A percentile compares a stretch with the other conserved stretches of the same genome.
Evolutionary conservation across 2,888 invertebrate genomes (phyloP).

Genomic region (Uropetala carovei): DNA sequence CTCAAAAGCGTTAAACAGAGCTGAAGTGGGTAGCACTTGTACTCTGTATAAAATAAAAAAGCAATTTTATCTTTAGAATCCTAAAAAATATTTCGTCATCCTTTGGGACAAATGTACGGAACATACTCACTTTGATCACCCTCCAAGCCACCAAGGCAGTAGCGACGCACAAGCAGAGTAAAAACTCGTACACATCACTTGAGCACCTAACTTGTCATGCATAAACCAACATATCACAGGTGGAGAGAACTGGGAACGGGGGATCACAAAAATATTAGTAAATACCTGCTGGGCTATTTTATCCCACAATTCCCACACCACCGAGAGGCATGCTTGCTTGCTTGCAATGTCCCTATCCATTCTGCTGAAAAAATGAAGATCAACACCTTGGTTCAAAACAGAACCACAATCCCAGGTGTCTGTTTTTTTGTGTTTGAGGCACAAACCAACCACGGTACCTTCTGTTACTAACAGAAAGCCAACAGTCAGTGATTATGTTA

Average conservation of each 20-base stretch:
- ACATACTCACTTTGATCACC: slow-evolving; percentile 51
- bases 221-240: slow-evolving; percentile 64
- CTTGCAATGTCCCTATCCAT: slow-evolving; percentile 44
- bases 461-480: not conserved
- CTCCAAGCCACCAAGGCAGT: slow-evolving; percentile 57
- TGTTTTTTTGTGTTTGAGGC: slow-evolving; percentile 36
- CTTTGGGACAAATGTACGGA: slow-evolving; percentile 58
- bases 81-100: slow-evolving; percentile 62
- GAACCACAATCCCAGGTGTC: slow-evolving; percentile 34
- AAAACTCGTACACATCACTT: slow-evolving; percentile 60
- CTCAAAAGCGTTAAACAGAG: slow-evolving; percentile 64
- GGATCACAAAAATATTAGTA: slow-evolving; percentile 64
- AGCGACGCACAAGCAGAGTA: slow-evolving; percentile 57
- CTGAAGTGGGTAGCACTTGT: slow-evolving; percentile 63
- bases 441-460: slow-evolving; percentile 27
- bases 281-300: slow-evolving; percentile 53
- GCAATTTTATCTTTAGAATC: slow-evolving; percentile 58
- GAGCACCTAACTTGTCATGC: slow-evolving; percentile 62
- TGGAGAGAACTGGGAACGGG: slow-evolving; percentile 47
- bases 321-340: slow-evolving; percentile 61
- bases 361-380: slow-evolving; percentile 27
- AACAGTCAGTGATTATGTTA: not conserved
- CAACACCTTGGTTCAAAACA: slow-evolving; percentile 34
- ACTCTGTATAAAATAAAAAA: slow-evolving; percentile 64
- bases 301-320: slow-evolving; percentile 58